Evolutionary conservation across 2,797 vertebrate genomes (phyloP).

Genomic region (Borostomias antarcticus): DNA sequence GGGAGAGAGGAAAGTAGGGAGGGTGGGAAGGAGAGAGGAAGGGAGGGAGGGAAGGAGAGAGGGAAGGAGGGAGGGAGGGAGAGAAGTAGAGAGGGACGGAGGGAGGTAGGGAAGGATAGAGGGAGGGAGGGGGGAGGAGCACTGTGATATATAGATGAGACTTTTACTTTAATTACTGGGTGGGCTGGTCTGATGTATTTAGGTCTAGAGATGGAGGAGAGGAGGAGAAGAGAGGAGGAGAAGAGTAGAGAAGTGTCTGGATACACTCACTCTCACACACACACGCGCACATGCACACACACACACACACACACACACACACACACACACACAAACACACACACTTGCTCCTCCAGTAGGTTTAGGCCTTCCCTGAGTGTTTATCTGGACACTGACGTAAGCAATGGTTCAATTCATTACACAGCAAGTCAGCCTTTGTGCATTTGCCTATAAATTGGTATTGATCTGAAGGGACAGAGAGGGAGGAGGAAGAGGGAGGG

Average conservation of each 20-base stretch:
- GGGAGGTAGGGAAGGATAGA: background rate
- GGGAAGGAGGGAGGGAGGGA: no score
- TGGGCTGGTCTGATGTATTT: no score
- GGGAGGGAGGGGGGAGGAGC: no score
- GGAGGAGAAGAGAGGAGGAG: no score
- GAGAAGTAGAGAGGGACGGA: background rate
- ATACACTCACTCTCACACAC: background rate
- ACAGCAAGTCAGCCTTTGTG: constrained; percentile 77
- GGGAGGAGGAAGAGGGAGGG: constrained; percentile 25
- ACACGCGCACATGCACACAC: constrained; percentile 15
- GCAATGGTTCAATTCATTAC: constrained; percentile 84
- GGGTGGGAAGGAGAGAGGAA: no score
- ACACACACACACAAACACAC: constrained; percentile 15
- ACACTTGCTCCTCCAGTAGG: no score
- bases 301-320: constrained; percentile 18
- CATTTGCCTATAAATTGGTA: constrained; percentile 86
- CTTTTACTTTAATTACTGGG: no score
- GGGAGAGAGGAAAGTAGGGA: no score
- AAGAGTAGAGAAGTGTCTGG: no score
- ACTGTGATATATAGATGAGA: no score
- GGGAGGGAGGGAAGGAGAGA: no score
- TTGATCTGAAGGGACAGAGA: constrained; percentile 72
- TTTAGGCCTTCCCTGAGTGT: constrained; percentile 77
- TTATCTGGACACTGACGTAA: constrained; percentile 78
- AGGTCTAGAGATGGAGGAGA: no score